Evolutionary conservation across 2,797 vertebrate genomes (phyloP), one percentile per base, ranked within the genome.

Genomic region (Periparus ater): DNA sequence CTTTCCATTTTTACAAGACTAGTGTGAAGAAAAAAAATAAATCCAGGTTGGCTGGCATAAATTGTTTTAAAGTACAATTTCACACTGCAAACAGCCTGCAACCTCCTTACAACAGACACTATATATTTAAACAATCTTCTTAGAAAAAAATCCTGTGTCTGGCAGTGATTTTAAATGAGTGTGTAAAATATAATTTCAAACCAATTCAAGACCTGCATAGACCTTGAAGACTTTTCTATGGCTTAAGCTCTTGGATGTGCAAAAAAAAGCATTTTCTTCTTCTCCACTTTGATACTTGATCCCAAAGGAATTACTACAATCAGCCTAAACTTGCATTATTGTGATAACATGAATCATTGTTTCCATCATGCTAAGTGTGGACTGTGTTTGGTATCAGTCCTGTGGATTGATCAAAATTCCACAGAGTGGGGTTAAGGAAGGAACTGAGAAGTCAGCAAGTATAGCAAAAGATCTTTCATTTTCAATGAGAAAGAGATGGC

Each of bases 1-100:
- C 50, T 92, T 96, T 94, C 66, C 40, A 68, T 57, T 83, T 92
- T 78, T 92, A 72, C 72, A 22, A 80, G 81, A 81, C 47, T 68
- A 68, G 27, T 55, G 72, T 72, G 40, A 47, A 60, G 27, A 55
- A 65, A 58, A 90, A 81, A 80, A 61, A 72, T 15, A 87, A 91
- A 94, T 61, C 17, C 62, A 88, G 20, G 30, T 51, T 92, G 65
- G 51, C 40, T 86, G 71, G 62, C 55, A 78, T 51, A 55, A 65
- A 63, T 75, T 15, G 18, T 66, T 91, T 86, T 80, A 48, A 91
- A 70, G 58, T 78, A 70, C 32, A 55, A 66, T 88, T 92, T 85
- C 40, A 75, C 47, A 78, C n/a, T 72, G 51, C 58, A 89, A 93
- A 61, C 34, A 58, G 44, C 51, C 54, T 85, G 62, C 54, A 88